These are phyloP conservation scores for Blastobasis lacticolella DNA, from an alignment of 2,888 invertebrate genomes.

Conservation along the genomic window DNA sequence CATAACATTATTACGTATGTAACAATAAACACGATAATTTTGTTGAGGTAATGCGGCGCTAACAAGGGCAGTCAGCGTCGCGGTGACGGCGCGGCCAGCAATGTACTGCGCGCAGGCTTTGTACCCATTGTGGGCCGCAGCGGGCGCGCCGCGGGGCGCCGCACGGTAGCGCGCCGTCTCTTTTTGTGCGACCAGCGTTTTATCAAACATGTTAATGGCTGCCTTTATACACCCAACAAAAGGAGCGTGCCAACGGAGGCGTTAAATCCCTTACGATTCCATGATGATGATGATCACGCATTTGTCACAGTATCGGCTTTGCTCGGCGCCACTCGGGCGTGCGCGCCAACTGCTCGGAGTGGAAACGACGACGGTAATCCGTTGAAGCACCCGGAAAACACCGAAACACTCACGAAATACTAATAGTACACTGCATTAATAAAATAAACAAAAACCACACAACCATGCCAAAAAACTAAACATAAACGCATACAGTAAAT, in stretches of 20 bases:
- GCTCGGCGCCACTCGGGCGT: constrained; percentile 38
- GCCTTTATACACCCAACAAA: constrained; percentile 70
- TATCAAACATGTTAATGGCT: constrained; percentile 73
- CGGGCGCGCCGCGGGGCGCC: constrained; percentile 63
- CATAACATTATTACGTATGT: too few species aligned
- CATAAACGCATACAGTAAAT: constrained; percentile 51
- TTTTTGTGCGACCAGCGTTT: constrained; percentile 67
- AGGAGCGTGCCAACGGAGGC: constrained; percentile 72
- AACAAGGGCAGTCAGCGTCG: constrained; percentile 35
- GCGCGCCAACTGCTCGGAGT: constrained; percentile 12
- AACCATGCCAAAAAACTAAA: constrained; percentile 60
- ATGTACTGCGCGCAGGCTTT: constrained; percentile 39
- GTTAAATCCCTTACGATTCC: constrained; percentile 75
- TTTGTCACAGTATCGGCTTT: constrained; percentile 59
- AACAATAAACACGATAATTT: not conserved
- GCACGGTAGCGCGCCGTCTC: constrained; percentile 60
- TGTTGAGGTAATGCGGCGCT: constrained; percentile 22
- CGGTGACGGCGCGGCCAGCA: constrained; percentile 42
- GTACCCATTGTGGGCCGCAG: constrained; percentile 50
- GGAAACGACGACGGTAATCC: too few species aligned
- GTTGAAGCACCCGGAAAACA: not conserved
- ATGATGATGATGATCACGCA: constrained; percentile 59
- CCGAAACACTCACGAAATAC: not conserved
- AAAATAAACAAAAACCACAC: constrained; percentile 40
- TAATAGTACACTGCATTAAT: not conserved